Conservation (phyloP, 35 echinoderm and acorn worm genomes). For the Heliocidaris erythrogramma region DNA sequence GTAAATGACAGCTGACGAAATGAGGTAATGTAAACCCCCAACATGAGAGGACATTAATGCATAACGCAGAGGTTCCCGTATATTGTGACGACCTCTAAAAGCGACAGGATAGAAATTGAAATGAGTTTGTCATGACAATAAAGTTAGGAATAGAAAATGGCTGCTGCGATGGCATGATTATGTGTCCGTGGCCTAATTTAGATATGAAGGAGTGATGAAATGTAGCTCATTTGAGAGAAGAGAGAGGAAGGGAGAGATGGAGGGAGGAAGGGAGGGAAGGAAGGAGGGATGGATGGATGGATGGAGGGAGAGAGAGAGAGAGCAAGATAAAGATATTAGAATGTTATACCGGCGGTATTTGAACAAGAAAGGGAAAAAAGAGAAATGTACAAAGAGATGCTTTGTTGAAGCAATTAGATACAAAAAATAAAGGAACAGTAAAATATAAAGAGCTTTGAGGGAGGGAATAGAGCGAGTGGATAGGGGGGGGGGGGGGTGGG, state of each 20-base stretch:
- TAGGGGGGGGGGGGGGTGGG: too few species aligned
- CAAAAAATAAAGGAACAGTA: background rate
- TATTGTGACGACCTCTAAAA: background rate
- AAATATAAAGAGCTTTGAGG: background rate
- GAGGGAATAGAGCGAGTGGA: too few species aligned
- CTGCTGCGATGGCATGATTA: background rate
- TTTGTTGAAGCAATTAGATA: background rate
- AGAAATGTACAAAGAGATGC: background rate
- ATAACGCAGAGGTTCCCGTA: background rate
- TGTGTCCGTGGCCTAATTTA: background rate
- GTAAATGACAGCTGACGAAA: background rate
- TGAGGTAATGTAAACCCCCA: background rate
- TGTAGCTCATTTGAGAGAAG: background rate
- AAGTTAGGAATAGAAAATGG: background rate
- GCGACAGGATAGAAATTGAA: background rate
- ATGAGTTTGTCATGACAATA: background rate
- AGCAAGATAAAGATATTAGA: background rate
- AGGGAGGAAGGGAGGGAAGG: background rate
- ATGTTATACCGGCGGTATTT: background rate
- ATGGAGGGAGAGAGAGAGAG: background rate
- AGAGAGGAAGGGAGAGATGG: background rate
- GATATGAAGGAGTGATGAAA: constrained; percentile 1
- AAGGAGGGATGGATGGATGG: background rate
- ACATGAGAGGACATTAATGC: background rate
- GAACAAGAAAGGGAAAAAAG: background rate